Evolutionary conservation across 2,888 invertebrate genomes (phyloP).

Genomic region (Emmelina monodactyla): DNA sequence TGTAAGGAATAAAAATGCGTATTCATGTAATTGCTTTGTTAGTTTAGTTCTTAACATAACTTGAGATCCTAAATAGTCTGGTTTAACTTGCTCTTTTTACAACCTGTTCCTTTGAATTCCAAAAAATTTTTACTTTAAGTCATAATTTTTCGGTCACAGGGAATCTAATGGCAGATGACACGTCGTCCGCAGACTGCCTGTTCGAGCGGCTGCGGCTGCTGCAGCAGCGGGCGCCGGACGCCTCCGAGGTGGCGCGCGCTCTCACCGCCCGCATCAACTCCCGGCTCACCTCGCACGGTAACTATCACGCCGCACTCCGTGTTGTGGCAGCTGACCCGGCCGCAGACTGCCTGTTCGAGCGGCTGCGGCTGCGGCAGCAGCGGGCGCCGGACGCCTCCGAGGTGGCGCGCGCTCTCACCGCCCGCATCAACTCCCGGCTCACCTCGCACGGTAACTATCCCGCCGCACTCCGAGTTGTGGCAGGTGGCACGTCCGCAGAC

Average conservation of each 20-base stretch:
- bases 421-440: constrained; percentile 48
- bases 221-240: constrained; percentile 51
- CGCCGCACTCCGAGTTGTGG: constrained; percentile 54
- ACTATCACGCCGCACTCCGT: constrained; percentile 5
- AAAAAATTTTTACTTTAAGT: too few relatives aligned
- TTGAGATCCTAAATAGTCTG: too few relatives aligned
- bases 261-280: constrained; percentile 51
- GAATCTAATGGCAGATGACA: constrained; percentile 56
- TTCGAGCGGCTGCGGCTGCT: constrained; percentile 52
- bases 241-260: constrained; percentile 46
- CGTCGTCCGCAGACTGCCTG: constrained; percentile 40
- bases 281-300: constrained; percentile 52
- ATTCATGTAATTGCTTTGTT: too few relatives aligned
- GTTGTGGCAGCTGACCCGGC: constrained; percentile 27
- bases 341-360: constrained; percentile 52
- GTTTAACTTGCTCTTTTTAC: too few relatives aligned
- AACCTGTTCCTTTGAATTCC: too few relatives aligned
- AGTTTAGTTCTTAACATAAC: too few relatives aligned
- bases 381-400: constrained; percentile 49
- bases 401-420: constrained; percentile 47
- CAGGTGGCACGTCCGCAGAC: constrained; percentile 49
- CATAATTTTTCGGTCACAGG: too few relatives aligned
- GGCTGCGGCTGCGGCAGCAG: constrained; percentile 48
- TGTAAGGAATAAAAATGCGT: too few relatives aligned
- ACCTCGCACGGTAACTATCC: constrained; percentile 41